These are phyloP conservation scores for Oophaga sylvatica DNA, from an alignment of 2,797 vertebrate genomes.

Conservation along the genomic window DNA sequence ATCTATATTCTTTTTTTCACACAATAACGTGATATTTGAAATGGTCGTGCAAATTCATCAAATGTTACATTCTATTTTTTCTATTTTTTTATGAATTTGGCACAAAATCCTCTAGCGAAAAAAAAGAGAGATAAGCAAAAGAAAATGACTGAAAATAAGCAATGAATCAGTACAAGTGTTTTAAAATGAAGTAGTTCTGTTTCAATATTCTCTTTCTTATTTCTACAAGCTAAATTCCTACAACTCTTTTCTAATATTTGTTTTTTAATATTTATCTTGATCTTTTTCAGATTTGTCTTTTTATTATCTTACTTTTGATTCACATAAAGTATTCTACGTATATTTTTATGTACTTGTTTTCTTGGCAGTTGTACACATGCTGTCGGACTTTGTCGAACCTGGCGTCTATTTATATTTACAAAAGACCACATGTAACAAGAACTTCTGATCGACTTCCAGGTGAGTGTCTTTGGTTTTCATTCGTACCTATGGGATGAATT, in stretches of 20 bases:
- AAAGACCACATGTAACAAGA: conserved; percentile 1
- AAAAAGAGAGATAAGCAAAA: no score
- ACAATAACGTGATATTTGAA: no score
- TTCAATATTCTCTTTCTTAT: background rate
- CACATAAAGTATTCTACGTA: background rate
- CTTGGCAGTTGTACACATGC: background rate
- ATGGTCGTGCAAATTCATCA: no score
- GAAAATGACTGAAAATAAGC: no score
- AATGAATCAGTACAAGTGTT: background rate
- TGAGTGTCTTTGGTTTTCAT: background rate
- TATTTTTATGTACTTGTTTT: background rate
- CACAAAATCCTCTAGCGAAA: no score
- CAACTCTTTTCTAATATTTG: background rate
- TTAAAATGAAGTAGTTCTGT: background rate
- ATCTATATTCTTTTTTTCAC: no score
- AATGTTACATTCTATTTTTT: no score
- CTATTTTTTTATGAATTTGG: no score
- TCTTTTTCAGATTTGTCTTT: background rate
- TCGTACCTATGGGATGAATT: conserved; percentile 11
- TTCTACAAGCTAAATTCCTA: background rate
- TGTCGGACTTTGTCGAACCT: background rate
- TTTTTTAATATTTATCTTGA: background rate
- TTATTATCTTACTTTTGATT: background rate
- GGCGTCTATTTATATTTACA: conserved; percentile 15
- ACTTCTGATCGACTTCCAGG: background rate